Base-by-base conservation (phyloP, 1,140 invertebrate species). In the Schmidtea mediterranea region DNA sequence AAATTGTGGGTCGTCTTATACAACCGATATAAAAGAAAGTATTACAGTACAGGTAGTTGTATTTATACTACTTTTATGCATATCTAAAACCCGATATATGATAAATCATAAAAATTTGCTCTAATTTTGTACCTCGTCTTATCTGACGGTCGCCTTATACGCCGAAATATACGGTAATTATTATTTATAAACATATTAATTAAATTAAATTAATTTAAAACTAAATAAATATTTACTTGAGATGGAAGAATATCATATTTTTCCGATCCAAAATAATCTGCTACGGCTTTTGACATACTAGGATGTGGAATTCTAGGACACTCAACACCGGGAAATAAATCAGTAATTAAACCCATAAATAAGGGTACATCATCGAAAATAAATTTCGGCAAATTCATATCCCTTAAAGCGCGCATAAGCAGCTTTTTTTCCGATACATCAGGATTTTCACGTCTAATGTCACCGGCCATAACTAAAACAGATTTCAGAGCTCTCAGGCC, bases 371-470 rank as follows among this genome's bases (percentile, higher is more conserved):
- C 82, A 56, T 86, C 81, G 59, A 74, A 80, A 12, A 84, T 75
- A 59, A 86, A 84, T 62, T 87, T 87, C 0, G 83, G 80, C 54
- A 81, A 70, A 63, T 86, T 86, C 77, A 84, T 82, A 57, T 87
- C 82, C 57, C 77, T 73, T 12, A 87, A 64, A 6, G 80, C 80
- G 58, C 79, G 72, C 80, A 86, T 83, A 1, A 86, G 67, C 0
- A 86, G 76, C 41, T 83, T 72, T 55, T 79, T 74, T 67, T 94
- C 86, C 1, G 86, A 82, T 56, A 82, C 73, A 2, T 76, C 80
- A 1, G 78, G 81, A 69, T 92, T 83, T 45, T 78, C 79, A 56
- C 79, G 68, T 57, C 80, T 79, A 55, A 84, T 67, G 21, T 82
- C 76, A 9, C 80, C 80, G 1, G 82, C 81, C 78, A 82, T 83